Base-by-base conservation (phyloP, 2,888 invertebrate species). In the Amiota minor region DNA sequence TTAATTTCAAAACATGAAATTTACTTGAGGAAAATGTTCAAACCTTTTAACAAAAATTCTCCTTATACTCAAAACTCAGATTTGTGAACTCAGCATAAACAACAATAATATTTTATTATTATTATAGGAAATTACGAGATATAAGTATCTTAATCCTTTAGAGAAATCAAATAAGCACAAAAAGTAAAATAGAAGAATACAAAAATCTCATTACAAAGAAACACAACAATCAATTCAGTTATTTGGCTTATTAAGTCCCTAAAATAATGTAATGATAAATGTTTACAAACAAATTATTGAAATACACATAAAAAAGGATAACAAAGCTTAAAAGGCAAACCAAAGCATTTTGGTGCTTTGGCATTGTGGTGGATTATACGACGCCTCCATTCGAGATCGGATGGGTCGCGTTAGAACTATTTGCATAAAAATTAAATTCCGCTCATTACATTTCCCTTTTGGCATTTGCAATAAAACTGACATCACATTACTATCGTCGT, bases 381-480 rank as follows among this genome's bases (percentile, higher is more conserved):
- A 1, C 12, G 10, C 46, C n/a, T 45, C 16, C 14, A 64, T n/a
- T 3, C 9, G 9, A n/a, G n/a, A 55, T 55, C 55, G n/a, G 55
- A 16, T 9, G 18, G 11, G 18, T 8, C 14, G 59, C 59, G 10
- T 6, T 35, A 45, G 20, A 65, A 72, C 71, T 55, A 70, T 23
- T 70, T 9, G 16, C 35, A 72, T 72, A 76, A 70, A 70, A 71
- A 73, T 76, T 75, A 81, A 78, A 79, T 81, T 76, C 72, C 59
- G 80, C 81, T 83, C 82, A 83, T 83, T 83, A 83, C 80, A 76
- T 69, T 68, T 68, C 23, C 53, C 67, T 68, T 62, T 68, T 45
- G 67, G 16, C 35, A 68, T 68, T 68, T 50, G 67, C 67, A 68
- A 68, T 68, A 68, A 50, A 68, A 68, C 67, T 68, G 67, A 68